phyloP scores from a whole-genome alignment of 2,888 invertebrate genomes.

The Ophonus ardosiacus region DNA sequence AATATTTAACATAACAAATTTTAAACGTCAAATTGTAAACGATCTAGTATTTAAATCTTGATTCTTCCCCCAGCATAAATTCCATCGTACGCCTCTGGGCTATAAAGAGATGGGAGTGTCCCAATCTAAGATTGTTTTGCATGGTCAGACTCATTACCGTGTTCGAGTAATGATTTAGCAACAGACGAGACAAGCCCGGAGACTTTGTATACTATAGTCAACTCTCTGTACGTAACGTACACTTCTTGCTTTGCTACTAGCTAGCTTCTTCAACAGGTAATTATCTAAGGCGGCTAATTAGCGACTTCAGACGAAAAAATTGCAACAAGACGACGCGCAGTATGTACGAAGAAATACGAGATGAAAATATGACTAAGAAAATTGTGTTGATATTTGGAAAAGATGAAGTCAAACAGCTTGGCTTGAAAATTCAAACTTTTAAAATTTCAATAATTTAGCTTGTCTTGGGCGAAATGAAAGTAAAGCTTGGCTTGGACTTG shows the following conservation, averaged over 20 bases:
- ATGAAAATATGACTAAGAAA: too few relatives aligned
- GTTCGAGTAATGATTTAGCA: constrained; percentile 14
- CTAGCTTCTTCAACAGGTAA: not conserved
- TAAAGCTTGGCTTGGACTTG: too few relatives aligned
- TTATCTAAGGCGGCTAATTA: not conserved
- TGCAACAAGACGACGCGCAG: not conserved
- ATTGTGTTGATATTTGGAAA: too few relatives aligned
- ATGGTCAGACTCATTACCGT: constrained; percentile 28
- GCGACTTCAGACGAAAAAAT: not conserved
- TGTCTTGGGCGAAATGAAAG: too few relatives aligned
- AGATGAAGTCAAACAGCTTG: too few relatives aligned
- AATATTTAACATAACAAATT: not conserved
- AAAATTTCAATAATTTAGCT: too few relatives aligned
- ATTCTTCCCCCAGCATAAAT: not conserved
- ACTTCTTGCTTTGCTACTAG: not conserved
- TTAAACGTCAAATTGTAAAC: not conserved
- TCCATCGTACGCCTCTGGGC: not conserved
- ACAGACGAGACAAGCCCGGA: not conserved
- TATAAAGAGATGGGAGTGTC: constrained; percentile 9
- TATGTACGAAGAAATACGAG: not conserved
- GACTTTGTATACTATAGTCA: not conserved
- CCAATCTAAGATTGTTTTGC: constrained; percentile 31
- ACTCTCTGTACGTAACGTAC: not conserved
- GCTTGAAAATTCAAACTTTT: too few relatives aligned
- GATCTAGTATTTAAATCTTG: not conserved